These are phyloP conservation scores for Toxonevra muliebris DNA, from an alignment of 2,888 invertebrate species.

Conservation along the genomic window DNA sequence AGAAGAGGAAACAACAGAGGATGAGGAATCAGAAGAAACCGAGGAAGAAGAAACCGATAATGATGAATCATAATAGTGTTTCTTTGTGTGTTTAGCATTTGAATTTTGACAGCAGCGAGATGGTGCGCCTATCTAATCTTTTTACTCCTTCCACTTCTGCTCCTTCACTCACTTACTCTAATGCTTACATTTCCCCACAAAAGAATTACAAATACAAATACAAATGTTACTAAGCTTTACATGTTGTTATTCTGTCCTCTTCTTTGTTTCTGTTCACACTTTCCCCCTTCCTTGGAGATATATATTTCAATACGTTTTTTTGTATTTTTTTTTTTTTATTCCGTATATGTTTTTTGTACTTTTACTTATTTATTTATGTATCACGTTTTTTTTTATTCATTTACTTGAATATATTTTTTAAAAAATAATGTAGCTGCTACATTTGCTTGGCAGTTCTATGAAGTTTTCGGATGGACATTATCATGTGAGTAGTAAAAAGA, in stretches of 20 bases:
- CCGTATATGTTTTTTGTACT: constrained; percentile 16
- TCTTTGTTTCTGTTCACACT: constrained; percentile 62
- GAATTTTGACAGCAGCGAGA: too few species aligned
- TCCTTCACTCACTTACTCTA: too few species aligned
- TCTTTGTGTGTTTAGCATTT: background rate
- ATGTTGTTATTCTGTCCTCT: too few species aligned
- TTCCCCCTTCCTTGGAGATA: constrained; percentile 47
- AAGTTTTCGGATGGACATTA: too few species aligned
- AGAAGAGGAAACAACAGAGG: constrained; percentile 26
- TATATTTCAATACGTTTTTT: constrained; percentile 28
- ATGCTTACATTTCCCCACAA: background rate
- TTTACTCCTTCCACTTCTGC: background rate
- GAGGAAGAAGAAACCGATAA: constrained; percentile 36
- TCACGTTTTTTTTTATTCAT: constrained; percentile 6
- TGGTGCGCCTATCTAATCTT: background rate
- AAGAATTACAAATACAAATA: constrained; percentile 1
- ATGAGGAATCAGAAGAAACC: constrained; percentile 30
- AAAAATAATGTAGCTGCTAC: too few species aligned
- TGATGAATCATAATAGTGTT: constrained; percentile 28
- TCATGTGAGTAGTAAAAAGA: too few species aligned
- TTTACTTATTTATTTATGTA: constrained; percentile 16
- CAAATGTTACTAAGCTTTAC: background rate
- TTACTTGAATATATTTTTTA: constrained; percentile 11
- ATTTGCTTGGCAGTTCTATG: too few species aligned
- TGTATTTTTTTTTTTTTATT: constrained; percentile 30